Base-by-base conservation (phyloP, 2,797 vertebrate genomes). In the Esox masquinongy region DNA sequence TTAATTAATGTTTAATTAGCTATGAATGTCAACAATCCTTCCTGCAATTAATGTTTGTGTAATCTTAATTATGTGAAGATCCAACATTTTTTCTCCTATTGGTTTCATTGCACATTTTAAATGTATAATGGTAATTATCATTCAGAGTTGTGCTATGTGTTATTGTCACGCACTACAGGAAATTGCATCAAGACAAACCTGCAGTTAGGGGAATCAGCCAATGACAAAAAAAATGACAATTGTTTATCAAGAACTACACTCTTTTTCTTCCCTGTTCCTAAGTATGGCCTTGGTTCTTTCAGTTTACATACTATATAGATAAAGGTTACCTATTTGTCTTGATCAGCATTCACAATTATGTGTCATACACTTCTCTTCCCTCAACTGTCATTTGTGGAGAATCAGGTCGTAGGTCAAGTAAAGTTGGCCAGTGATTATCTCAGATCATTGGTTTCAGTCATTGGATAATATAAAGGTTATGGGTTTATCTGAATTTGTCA, bases 201-300 rank as follows among this genome's bases (percentile, higher is more conserved):
- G 80, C 87, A 91, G 70, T 94, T 95, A 94, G 93, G 94, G 93
- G 93, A 94, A 94, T 87, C 79, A 80, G 83, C 82, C 78, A 82
- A 75, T 89, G 68, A 90, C 72, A 16, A 67, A 71, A 36, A 74
- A 31, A 50, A n/a, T 12, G 73, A 24, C 74, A 16, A 82, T 80
- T 79, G 79, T 71, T 75, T 47, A 31, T 79, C 64, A 75, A 2
- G 26, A 79, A 29, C 79, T 74, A 9, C 59, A 80, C 71, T 77
- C 64, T 74, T 6, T 70, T 68, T 12, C 1, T 86, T 86, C 82
- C 83, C 70, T 84, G 76, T 88, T 83, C 84, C 83, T 71, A 87
- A 85, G 82, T 79, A 86, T 87, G 80, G 68, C 82, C 80, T 85
- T 78, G 79, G 68, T 83, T 85, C 80, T 83, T 87, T 89, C 77